Evolutionary conservation across 2,113 vertebrate genomes (phyloP).

Genomic region (Thinocorus orbignyianus): DNA sequence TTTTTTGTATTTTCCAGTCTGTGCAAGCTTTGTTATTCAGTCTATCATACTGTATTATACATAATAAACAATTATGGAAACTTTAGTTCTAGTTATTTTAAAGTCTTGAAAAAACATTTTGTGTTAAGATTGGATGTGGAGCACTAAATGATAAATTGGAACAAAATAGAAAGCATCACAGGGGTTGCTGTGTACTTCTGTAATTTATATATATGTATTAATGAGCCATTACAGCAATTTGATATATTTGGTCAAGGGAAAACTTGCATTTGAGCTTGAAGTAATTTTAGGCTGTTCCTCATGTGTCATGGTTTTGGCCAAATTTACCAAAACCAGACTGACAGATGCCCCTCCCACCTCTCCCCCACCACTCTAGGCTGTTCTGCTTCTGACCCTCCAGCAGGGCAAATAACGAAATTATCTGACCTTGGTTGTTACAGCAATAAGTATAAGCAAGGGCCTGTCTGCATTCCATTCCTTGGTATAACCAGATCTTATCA

Average conservation of each 20-base stretch:
- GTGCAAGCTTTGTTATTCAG: neutral
- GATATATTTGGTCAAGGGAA: neutral
- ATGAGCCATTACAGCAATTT: neutral
- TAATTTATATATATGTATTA: neutral
- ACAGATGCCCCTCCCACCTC: too few relatives aligned
- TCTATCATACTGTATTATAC: neutral
- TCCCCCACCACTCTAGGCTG: too few relatives aligned
- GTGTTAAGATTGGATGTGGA: neutral
- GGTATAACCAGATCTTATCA: too few relatives aligned
- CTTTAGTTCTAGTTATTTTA: neutral
- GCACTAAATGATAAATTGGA: neutral
- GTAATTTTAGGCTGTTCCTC: neutral
- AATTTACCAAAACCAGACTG: too few relatives aligned
- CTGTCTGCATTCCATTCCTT: too few relatives aligned
- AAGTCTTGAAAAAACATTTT: neutral
- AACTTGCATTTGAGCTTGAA: neutral
- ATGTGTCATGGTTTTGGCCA: too few relatives aligned
- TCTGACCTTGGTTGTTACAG: too few relatives aligned
- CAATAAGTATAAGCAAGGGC: too few relatives aligned
- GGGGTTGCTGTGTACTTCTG: fast-evolving
- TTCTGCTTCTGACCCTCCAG: too few relatives aligned
- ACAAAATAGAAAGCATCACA: neutral
- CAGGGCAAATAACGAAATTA: too few relatives aligned
- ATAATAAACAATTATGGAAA: neutral
- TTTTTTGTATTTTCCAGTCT: neutral